Base-by-base conservation (phyloP, 2,113 vertebrate genomes). In the Pseudorasbora parva region DNA sequence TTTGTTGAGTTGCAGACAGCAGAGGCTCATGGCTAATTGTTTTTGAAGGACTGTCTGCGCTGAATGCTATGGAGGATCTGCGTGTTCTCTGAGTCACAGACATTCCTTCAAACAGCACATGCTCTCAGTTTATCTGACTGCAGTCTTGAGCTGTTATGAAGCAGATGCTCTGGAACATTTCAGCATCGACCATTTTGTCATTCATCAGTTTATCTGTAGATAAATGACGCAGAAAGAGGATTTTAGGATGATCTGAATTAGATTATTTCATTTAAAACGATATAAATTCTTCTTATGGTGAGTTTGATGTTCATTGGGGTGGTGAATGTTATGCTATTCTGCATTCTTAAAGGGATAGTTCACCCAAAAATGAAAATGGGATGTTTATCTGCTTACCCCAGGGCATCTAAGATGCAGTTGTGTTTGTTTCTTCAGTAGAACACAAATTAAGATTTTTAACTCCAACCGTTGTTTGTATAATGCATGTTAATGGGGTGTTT, bases 81-180 rank as follows among this genome's bases (percentile, higher is more conserved):
- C 15, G 1, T 23, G 56, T 56, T 77, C 74, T 37, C 56, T 41
- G 33, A 59, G 37, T 71, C 37, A 69, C 68, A 41, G n/a, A 9
- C 21, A 14, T 60, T 77, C 56, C 37, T 78, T 15, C 12, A 25
- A 45, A 60, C 37, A 60, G n/a, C 76, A 60, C 43, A 37, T 60
- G 76, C 56, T 45, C n/a, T 45, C 41, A 71, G 68, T 71, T 71
- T 71, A 78, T 59, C n/a, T 78, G 56, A 60, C 37, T 8, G 2
- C 54, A 78, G n/a, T 43, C 21, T 41, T 15, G 21, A n/a, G 68
- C 21, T 71, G 68, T 14, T 45, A 71, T 23, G 41, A 71, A 60
- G 76, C 12, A 60, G 51, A 77, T n/a, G 27, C 73, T 37, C 27
- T 56, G 73, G 2, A 56, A 59, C 54, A 43, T 59, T 60, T 77